Percentiles rank a stretch among this genome's conserved stretches.
These are phyloP conservation scores for Conus canariensis DNA, from an alignment of 2,888 invertebrate species.

Conservation along the genomic window DNA sequence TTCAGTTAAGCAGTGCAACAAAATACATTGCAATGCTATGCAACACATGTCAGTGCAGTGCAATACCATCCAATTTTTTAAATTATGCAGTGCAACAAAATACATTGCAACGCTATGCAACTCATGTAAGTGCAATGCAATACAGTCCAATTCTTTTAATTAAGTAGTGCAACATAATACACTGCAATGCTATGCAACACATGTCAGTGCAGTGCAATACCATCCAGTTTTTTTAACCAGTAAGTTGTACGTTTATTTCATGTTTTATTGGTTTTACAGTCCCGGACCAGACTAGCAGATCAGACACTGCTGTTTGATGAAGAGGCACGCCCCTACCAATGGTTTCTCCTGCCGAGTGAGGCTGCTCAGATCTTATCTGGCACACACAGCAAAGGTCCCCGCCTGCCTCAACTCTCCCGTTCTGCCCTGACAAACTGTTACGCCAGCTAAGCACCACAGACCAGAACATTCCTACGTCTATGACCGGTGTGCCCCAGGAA, in stretches of 20 bases:
- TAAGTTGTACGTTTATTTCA: background rate
- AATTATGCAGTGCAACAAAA: no score
- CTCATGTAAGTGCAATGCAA: no score
- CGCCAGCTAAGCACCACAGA: conserved; percentile 18
- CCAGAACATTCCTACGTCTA: background rate
- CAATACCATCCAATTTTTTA: no score
- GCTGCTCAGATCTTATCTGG: conserved; percentile 82
- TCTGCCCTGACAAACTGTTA: conserved; percentile 59
- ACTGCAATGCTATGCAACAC: no score
- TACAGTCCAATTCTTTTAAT: no score
- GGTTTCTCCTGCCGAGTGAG: conserved; percentile 94
- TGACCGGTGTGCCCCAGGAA: background rate
- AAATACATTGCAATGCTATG: no score
- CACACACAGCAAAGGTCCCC: conserved; percentile 5
- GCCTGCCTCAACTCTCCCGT: conserved; percentile 56
- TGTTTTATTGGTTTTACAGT: conserved; percentile 50
- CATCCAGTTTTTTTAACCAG: no score
- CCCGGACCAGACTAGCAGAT: conserved; percentile 81
- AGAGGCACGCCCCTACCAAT: conserved; percentile 86
- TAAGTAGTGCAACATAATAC: no score
- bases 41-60: no score
- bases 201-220: no score
- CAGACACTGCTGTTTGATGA: conserved; percentile 86
- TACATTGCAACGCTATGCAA: no score
- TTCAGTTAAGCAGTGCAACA: no score